These are phyloP conservation scores for Caranx ignobilis DNA, from an alignment of 2,113 vertebrate genomes.

Conservation along the genomic window DNA sequence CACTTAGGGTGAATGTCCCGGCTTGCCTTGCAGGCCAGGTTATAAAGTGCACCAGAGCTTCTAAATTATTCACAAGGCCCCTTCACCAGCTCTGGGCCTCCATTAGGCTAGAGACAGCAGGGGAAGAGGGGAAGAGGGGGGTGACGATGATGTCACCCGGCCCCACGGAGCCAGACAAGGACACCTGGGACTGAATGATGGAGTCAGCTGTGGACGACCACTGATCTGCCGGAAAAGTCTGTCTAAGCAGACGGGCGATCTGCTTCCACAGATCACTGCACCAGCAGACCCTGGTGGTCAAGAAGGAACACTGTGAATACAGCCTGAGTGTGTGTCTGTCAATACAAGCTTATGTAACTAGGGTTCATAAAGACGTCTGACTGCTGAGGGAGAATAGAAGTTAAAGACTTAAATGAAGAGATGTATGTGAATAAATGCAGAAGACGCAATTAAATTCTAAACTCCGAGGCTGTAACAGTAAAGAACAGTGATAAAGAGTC, in stretches of 20 bases:
- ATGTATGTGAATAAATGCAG: not conserved
- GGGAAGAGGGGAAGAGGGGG: conserved; percentile 1
- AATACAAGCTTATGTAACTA: conserved; percentile 50
- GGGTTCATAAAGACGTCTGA: conserved; percentile 22
- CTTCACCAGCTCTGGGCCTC: conserved; percentile 71
- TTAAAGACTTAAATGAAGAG: conserved; percentile 8
- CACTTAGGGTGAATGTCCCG: conserved; percentile 77
- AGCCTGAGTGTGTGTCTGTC: conserved; percentile 11
- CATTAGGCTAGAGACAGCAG: conserved; percentile 72
- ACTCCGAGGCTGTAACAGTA: not conserved
- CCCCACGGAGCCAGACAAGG: conserved; percentile 75
- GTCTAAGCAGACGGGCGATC: conserved; percentile 17
- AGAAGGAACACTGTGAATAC: conserved; percentile 20
- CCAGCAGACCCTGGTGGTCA: conserved; percentile 28
- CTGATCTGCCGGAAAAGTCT: conserved; percentile 30
- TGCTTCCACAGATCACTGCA: conserved; percentile 32
- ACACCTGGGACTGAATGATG: conserved; percentile 68
- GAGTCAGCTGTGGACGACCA: conserved; percentile 57
- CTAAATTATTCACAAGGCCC: conserved; percentile 85
- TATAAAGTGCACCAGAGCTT: conserved; percentile 81
- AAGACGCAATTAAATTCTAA: not conserved
- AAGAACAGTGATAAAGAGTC: not conserved
- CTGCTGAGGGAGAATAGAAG: conserved; percentile 21
- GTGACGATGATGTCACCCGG: conserved; percentile 81
- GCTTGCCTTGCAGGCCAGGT: conserved; percentile 75